These are phyloP conservation scores for Antechinus stuartii DNA, from an alignment of 2,113 vertebrate species.

Conservation along the genomic window DNA sequence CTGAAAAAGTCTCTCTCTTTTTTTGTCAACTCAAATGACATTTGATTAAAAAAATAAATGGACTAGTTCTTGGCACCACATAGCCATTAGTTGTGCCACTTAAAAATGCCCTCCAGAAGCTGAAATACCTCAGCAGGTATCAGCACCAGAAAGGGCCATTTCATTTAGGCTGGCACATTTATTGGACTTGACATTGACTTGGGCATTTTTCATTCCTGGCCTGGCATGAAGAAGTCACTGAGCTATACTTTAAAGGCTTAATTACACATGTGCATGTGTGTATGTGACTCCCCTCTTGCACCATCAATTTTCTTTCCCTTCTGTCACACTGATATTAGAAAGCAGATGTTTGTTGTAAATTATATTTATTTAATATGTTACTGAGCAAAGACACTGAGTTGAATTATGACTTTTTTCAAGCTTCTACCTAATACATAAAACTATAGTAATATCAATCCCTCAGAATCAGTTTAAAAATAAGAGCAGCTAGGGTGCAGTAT, in stretches of 20 bases:
- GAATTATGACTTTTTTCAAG: conserved; percentile 79
- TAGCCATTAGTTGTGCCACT: background rate
- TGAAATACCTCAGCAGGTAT: conserved; percentile 78
- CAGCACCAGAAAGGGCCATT: conserved; percentile 64
- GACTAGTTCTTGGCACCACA: conserved; percentile 4
- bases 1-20: conserved; percentile 58
- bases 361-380: conserved; percentile 75
- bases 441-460: conserved; percentile 72
- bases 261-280: conserved; percentile 80
- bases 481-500: conserved; percentile 69
- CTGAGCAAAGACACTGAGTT: conserved; percentile 74
- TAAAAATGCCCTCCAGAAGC: background rate
- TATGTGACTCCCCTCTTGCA: conserved; percentile 65
- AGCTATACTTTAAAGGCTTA: conserved; percentile 79
- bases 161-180: conserved; percentile 76
- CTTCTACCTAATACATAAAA: conserved; percentile 78
- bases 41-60: conserved; percentile 47
- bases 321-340: conserved; percentile 79
- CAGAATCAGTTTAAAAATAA: conserved; percentile 80
- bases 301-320: conserved; percentile 79
- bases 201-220: conserved; percentile 80
- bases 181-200: conserved; percentile 77
- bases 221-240: conserved; percentile 75
- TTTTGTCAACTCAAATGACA: conserved; percentile 40
- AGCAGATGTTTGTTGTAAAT: conserved; percentile 85